phyloP scores from a whole-genome alignment of 1,140 invertebrate genomes.

The Drosophila lacertosa region DNA sequence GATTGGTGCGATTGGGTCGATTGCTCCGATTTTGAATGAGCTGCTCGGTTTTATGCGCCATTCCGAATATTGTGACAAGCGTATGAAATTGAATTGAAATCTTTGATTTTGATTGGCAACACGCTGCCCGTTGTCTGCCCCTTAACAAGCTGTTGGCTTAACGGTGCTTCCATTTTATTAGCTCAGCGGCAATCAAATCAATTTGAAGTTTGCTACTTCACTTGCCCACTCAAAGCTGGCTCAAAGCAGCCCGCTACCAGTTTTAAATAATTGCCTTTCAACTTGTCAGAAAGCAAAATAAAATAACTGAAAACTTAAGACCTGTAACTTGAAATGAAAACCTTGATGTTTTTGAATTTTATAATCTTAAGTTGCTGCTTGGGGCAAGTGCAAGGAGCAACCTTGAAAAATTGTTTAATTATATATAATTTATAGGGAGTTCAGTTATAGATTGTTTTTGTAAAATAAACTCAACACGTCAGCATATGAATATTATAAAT shows the following conservation, averaged over 20 bases:
- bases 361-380: neutral
- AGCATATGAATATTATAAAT: neutral
- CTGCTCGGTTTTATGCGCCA: slow-evolving; percentile 63
- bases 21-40: slow-evolving; percentile 78
- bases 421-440: neutral
- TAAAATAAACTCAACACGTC: neutral
- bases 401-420: neutral
- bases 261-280: neutral
- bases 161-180: slow-evolving; percentile 24
- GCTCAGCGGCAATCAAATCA: slow-evolving; percentile 8
- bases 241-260: neutral
- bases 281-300: neutral
- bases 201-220: slow-evolving; percentile 12
- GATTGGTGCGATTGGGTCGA: slow-evolving; percentile 46
- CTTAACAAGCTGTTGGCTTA: slow-evolving; percentile 26
- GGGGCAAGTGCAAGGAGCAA: neutral
- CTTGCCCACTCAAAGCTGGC: neutral
- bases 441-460: neutral
- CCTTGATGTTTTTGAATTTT: neutral
- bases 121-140: slow-evolving; percentile 20
- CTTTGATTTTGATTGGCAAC: slow-evolving; percentile 76
- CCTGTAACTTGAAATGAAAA: neutral
- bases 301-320: too few relatives aligned
- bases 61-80: slow-evolving; percentile 65
- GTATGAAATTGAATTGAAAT: slow-evolving; percentile 71